Base-by-base conservation (phyloP, 2,797 vertebrate genomes). In the Acestrorhynchus altus region DNA sequence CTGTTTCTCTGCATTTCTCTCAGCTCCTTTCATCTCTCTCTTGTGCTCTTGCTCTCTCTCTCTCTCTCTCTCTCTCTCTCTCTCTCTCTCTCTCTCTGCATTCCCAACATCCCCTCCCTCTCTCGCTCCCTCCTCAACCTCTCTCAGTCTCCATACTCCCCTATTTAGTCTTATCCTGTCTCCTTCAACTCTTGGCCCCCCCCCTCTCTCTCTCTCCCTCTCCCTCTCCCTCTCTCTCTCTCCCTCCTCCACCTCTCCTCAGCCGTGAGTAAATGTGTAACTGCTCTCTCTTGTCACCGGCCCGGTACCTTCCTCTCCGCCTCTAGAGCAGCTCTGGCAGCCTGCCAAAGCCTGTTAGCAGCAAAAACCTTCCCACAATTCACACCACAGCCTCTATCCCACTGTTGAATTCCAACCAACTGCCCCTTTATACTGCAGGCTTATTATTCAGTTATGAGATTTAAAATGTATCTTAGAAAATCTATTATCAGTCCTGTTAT, bases 281-380 rank as follows among this genome's bases (percentile, higher is more conserved):
- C 52, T 76, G 74, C 70, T 60, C 31, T 66, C 61, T 61, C 64
- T 59, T 67, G 24, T 46, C 44, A 46, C 44, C 12, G 22, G 44
- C 22, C 46, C 49, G 39, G 20, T 69, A 64, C 39, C 59, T 74
- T 81, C 75, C 57, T 60, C 60, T 79, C 44, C 73, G n/a, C 79
- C 63, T 77, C 65, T 57, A 47, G 46, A 81, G 46, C 51, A 31
- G 47, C 16, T 24, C 22, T 78, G 83, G 80, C 78, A 72, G 61
- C 22, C 83, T 69, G 74, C 80, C 83, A 82, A 74, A 80, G 65
- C 69, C 74, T 77, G 75, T 82, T 78, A 82, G 66, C 64, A 64
- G 39, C 64, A 49, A 82, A 35, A 82, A 68, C 64, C 80, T 75
- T 73, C 68, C 67, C 74, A 59, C 76, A 63, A 51, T 70, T 80